These are phyloP conservation scores for Cherax destructor DNA, from an alignment of 1,140 invertebrate species.

Conservation along the genomic window DNA sequence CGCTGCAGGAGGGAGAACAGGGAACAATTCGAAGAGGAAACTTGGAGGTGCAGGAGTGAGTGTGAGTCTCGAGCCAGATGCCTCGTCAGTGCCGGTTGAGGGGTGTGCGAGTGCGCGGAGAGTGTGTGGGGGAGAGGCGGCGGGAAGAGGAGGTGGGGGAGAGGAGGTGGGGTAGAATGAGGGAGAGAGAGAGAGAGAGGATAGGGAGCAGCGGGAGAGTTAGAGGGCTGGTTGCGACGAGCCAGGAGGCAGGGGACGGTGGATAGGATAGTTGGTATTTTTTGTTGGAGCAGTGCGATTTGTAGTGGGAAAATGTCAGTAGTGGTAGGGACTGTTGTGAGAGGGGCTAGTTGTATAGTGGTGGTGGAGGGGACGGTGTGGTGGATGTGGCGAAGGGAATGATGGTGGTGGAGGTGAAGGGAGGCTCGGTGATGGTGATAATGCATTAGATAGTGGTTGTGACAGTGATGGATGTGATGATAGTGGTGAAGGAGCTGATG, in stretches of 20 bases:
- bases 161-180: neutral
- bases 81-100: constrained; percentile 66
- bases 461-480: neutral
- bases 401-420: too few relatives aligned
- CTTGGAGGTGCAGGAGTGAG: constrained; percentile 51
- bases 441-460: constrained; percentile 23
- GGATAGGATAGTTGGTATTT: constrained; percentile 1
- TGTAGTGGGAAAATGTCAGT: too few relatives aligned
- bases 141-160: neutral
- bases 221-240: constrained; percentile 2
- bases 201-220: constrained; percentile 31
- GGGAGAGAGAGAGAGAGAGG: neutral
- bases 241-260: constrained; percentile 1
- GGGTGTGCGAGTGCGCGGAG: constrained; percentile 67
- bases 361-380: too few relatives aligned
- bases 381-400: too few relatives aligned
- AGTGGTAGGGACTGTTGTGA: too few relatives aligned
- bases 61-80: constrained; percentile 62
- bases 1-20: neutral
- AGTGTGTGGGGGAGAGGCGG: constrained; percentile 23
- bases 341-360: too few relatives aligned
- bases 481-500: neutral
- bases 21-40: constrained; percentile 25
- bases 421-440: constrained; percentile 8
- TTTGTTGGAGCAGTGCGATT: neutral